Conservation (phyloP, 1,140 invertebrate genomes). For the Ostrea edulis region DNA sequence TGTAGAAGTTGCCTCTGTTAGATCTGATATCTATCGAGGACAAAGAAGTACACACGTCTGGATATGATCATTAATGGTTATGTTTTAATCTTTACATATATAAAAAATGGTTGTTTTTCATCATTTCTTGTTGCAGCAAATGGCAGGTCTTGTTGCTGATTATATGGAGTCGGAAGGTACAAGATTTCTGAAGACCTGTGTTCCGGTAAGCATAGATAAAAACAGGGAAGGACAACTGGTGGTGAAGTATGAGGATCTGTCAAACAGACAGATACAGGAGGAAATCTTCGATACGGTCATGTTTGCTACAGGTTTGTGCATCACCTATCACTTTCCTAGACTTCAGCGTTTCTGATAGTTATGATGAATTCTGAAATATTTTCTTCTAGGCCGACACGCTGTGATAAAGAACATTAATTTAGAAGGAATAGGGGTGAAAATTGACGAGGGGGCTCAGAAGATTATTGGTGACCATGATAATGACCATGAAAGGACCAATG, state of each 20-base stretch:
- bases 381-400: conserved; percentile 78
- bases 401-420: conserved; percentile 81
- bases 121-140: conserved; percentile 83
- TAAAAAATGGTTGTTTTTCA: background rate
- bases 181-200: conserved; percentile 88
- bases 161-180: conserved; percentile 91
- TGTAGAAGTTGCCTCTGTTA: background rate
- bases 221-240: conserved; percentile 85
- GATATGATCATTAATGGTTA: background rate
- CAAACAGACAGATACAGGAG: conserved; percentile 53
- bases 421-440: conserved; percentile 79
- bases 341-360: background rate
- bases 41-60: background rate
- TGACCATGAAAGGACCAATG: conserved; percentile 88
- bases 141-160: conserved; percentile 89
- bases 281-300: conserved; percentile 87
- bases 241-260: conserved; percentile 85
- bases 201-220: conserved; percentile 85
- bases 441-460: conserved; percentile 72
- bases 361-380: background rate
- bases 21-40: background rate
- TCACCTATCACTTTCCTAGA: background rate
- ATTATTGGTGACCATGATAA: conserved; percentile 81
- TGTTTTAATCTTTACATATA: background rate
- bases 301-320: conserved; percentile 81